Conservation (phyloP, 2,888 invertebrate genomes). For the Glaucopsyche alexis region DNA sequence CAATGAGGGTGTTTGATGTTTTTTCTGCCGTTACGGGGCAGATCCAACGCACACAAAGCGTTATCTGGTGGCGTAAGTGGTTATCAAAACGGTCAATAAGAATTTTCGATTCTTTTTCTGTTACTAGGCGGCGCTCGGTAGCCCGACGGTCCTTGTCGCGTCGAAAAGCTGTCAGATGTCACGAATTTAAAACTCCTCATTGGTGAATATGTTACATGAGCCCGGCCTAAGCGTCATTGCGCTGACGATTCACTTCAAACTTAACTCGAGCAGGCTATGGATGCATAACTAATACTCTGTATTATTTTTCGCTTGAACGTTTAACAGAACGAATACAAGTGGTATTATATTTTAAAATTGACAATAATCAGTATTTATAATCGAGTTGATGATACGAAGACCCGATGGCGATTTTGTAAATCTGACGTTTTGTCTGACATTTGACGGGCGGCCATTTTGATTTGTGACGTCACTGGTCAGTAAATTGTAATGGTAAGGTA, state of each 20-base stretch:
- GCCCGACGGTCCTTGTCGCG: too few relatives aligned
- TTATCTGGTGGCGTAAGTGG: too few relatives aligned
- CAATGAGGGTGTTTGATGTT: too few relatives aligned
- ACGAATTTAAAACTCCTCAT: too few relatives aligned
- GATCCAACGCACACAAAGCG: too few relatives aligned
- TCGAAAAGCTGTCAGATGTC: too few relatives aligned
- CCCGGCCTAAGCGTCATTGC: background rate
- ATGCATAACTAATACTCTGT: background rate
- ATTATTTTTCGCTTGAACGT: constrained; percentile 17
- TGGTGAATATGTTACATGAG: background rate
- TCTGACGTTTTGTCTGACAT: constrained; percentile 65
- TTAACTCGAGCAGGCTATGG: background rate
- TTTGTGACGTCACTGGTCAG: constrained; percentile 45
- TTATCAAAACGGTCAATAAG: too few relatives aligned
- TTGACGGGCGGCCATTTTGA: constrained; percentile 48
- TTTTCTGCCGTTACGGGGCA: too few relatives aligned
- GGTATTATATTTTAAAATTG: constrained; percentile 66
- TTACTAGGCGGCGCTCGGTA: too few relatives aligned
- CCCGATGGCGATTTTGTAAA: constrained; percentile 61
- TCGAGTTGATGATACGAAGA: constrained; percentile 44
- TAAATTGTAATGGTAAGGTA: constrained; percentile 48
- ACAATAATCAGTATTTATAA: constrained; percentile 77
- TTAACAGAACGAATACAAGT: constrained; percentile 20
- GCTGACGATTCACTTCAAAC: background rate
- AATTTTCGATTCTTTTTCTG: too few relatives aligned